Evolutionary conservation across 1,140 invertebrate genomes (phyloP), one percentile per base, ranked within the genome.

Genomic region (Penaeus vannamei): DNA sequence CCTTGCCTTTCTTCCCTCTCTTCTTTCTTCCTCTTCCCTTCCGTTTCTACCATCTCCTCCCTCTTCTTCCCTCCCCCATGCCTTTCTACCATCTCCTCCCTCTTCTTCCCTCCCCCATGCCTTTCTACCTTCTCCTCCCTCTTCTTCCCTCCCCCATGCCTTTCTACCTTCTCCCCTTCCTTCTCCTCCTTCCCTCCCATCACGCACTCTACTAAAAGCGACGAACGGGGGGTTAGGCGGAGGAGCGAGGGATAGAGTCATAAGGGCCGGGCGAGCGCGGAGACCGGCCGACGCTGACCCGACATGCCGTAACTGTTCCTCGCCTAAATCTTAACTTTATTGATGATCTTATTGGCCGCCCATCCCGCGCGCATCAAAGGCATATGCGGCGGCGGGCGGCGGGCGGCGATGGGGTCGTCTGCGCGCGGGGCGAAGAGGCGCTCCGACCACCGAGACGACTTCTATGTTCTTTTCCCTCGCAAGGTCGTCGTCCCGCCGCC

Each of bases 271-370:
- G 17, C 53, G 53, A 53, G 53, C 53, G 72, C 72, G 72, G 72
- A 20, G 29, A 32, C 22, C 29, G 29, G 72, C 72, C 72, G 5
- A 26, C 72, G 26, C 42, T 76, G 72, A 36, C 72, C 72, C 72
- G 72, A 76, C 29, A 76, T 36, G 26, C 26, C 42, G 72, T 76
- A 76, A 76, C 72, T 76, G 72, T 76, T 76, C 29, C 72, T 76
- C n/a, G 72, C 26, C 72, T 76, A 76, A 76, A 76, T 76, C 72
- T 76, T 32, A 76, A 76, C 72, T 76, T 76, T 76, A 76, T 76
- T 76, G 72, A 76, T 76, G 72, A 76, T 76, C 72, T 76, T 76
- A 76, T 76, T 76, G 72, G 72, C 72, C n/a, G 72, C 19, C 29
- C 29, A 76, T n/a, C 26, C 42, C 26, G 29, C 72, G 72, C n/a